Conservation (phyloP, 2,888 invertebrate genomes). For the Chesias legatella region DNA sequence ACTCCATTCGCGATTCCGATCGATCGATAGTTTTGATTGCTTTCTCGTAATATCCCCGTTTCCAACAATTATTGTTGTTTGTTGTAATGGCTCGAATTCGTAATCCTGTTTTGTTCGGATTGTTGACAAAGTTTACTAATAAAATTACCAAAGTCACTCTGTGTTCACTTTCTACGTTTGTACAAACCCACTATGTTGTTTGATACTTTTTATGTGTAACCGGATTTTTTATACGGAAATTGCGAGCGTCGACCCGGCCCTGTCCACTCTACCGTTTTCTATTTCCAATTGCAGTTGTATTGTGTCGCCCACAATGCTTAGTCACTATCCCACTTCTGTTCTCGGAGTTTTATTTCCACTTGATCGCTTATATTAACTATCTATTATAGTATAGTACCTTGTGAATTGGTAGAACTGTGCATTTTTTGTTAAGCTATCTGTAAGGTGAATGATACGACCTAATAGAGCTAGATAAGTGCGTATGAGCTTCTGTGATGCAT, state of each 20-base stretch:
- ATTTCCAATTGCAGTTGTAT: constrained; percentile 9
- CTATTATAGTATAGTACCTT: too few species aligned
- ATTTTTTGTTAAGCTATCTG: too few species aligned
- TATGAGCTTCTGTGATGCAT: too few species aligned
- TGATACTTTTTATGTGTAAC: constrained; percentile 6
- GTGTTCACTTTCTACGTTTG: constrained; percentile 9
- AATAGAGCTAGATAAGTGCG: too few species aligned
- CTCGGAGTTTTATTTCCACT: constrained; percentile 11
- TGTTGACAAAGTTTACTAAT: constrained; percentile 12
- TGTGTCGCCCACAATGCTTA: constrained; percentile 4
- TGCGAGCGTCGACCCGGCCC: constrained; percentile 12
- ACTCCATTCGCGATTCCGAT: constrained; percentile 56
- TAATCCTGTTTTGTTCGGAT: constrained; percentile 16
- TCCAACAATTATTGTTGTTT: constrained; percentile 30
- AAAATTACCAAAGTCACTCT: too few species aligned
- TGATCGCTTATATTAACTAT: constrained; percentile 2
- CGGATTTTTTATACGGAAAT: constrained; percentile 20
- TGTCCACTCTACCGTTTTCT: constrained; percentile 4
- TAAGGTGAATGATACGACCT: too few species aligned
- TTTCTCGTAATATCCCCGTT: constrained; percentile 48
- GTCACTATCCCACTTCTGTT: constrained; percentile 3
- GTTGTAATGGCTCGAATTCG: constrained; percentile 22
- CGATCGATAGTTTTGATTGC: constrained; percentile 66
- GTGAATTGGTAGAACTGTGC: too few species aligned
- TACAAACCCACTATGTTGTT: constrained; percentile 15